Evolutionary conservation across 1,140 invertebrate genomes (phyloP), one percentile per base, ranked within the genome.

Genomic region (Diachasmimorpha longicaudata): DNA sequence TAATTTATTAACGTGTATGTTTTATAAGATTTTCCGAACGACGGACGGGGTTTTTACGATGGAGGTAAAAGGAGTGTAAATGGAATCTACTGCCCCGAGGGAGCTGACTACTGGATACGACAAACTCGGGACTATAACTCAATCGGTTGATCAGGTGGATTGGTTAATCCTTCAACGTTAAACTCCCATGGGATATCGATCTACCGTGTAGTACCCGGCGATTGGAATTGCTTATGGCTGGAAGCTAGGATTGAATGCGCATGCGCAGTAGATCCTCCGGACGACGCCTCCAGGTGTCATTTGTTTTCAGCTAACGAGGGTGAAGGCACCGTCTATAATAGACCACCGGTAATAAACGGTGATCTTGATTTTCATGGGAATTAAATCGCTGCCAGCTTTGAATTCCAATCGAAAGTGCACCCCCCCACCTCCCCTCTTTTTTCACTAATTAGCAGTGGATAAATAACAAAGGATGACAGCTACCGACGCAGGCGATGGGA

Each of bases 1-100:
- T 87, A 86, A 85, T 85, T 85, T 83, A 86, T 85, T 82, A 84
- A 82, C 80, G 83, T 83, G 81, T 83, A 84, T 85, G 79, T 77
- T 74, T 76, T 79, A 78, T 80, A 80, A 81, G 70, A 72, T 66
- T 68, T 76, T 75, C 48, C 58, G 36, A 19, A 70, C 36, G 36
- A 0, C 19, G 8, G 14, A 37, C 10, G 36, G 19, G 36, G 36
- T 25, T 55, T 31, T 55, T 1, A 52, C 19, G 19, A 19, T 36
- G 16, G 31, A 13, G 14, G 8, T 39, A 68, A 68, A 68, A 39
- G 31, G 36, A 16, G n/a, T 37, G 31, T 37, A 68, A 68, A 68
- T 19, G 31, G 36, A 16, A 6, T 37, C 14, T 37, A 37, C 9
- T 39, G 36, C n/a, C 66, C 66, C 36, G 66, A 39, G n/a, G 66